Evolutionary conservation across 2,888 invertebrate species (phyloP).

Genomic region (Hofmannophila pseudospretella): DNA sequence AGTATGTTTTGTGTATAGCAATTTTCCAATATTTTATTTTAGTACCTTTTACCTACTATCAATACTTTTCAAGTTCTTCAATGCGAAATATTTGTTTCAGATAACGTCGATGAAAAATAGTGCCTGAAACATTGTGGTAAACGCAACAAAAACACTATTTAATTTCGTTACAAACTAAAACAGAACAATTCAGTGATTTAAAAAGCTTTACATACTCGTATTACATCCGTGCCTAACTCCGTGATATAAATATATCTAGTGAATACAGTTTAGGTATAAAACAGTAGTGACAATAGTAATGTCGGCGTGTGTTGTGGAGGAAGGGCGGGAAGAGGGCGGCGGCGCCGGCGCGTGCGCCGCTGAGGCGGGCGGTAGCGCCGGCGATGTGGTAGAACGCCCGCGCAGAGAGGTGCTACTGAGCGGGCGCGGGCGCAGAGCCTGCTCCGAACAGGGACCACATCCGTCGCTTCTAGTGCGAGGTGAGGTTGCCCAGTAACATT

Average conservation of each 20-base stretch:
- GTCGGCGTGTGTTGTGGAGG: slow-evolving; percentile 68
- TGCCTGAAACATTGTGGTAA: neutral
- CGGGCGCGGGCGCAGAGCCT: slow-evolving; percentile 79
- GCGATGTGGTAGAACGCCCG: slow-evolving; percentile 41
- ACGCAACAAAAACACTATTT: too few species aligned
- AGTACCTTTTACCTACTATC: too few species aligned
- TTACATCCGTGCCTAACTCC: neutral
- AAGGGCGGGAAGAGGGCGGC: slow-evolving; percentile 59
- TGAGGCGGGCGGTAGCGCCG: slow-evolving; percentile 3
- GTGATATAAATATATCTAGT: neutral
- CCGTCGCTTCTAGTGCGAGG: slow-evolving; percentile 68
- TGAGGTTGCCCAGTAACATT: too few species aligned
- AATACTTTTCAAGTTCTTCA: neutral
- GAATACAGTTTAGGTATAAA: neutral
- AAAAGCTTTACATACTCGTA: neutral
- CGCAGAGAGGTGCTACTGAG: slow-evolving; percentile 75
- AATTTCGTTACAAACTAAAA: neutral
- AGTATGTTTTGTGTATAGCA: too few species aligned
- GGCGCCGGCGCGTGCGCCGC: slow-evolving; percentile 34
- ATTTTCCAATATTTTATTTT: too few species aligned
- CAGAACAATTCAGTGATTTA: neutral
- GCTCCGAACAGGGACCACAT: slow-evolving; percentile 85
- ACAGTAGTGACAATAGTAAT: slow-evolving; percentile 37
- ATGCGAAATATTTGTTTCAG: neutral
- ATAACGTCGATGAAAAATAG: neutral